Evolutionary conservation across 2,888 invertebrate species (phyloP).

Genomic region (Leptarthrus brevirostris): DNA sequence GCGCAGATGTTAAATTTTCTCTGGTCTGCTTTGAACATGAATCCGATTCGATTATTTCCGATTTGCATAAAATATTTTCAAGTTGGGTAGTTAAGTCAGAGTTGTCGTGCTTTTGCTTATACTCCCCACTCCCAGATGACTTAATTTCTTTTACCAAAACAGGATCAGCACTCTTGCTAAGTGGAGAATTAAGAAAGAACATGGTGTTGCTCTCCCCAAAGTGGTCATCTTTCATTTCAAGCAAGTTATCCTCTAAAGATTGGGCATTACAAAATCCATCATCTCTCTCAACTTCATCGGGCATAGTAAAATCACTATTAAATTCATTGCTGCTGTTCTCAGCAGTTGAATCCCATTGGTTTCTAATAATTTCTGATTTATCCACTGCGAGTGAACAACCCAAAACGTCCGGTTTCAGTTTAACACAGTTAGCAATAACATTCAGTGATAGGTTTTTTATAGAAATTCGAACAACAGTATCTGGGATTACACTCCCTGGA

Average conservation of each 20-base stretch:
- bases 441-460: conserved; percentile 88
- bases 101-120: not conserved
- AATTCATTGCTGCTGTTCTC: conserved; percentile 49
- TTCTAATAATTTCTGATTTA: conserved; percentile 59
- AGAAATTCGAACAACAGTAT: conserved; percentile 85
- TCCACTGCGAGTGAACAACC: conserved; percentile 75
- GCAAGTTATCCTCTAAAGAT: conserved; percentile 57
- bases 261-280: conserved; percentile 38
- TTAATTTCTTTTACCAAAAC: conserved; percentile 55
- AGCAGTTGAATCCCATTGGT: conserved; percentile 9
- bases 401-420: conserved; percentile 79
- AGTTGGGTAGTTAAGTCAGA: conserved; percentile 50
- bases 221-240: conserved; percentile 75
- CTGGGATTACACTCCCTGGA: conserved; percentile 74
- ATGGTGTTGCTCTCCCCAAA: conserved; percentile 70
- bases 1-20: conserved; percentile 13
- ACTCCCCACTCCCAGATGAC: not conserved
- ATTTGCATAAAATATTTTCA: conserved; percentile 60
- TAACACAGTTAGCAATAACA: conserved; percentile 81
- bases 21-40: conserved; percentile 23
- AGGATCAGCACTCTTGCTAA: conserved; percentile 64
- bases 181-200: conserved; percentile 58
- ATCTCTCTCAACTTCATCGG: conserved; percentile 6
- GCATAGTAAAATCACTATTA: not conserved
- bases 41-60: conserved; percentile 62